phyloP scores from a whole-genome alignment of 1,140 invertebrate species.

The Eriocheir sinensis region DNA sequence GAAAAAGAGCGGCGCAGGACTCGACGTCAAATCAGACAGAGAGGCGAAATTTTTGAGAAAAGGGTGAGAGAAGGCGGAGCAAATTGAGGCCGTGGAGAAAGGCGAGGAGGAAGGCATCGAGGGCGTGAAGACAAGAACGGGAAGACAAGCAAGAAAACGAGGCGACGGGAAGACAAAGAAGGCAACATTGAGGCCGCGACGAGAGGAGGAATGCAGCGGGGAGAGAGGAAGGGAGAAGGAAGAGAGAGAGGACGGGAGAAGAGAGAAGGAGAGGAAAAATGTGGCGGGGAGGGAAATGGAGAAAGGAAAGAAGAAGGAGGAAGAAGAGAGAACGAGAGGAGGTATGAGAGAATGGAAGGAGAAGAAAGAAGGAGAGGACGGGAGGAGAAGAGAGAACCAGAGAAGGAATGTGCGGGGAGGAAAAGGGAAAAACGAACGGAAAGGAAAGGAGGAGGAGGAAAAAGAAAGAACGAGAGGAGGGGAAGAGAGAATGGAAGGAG shows the following conservation, averaged over 20 bases:
- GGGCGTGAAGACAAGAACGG: background rate
- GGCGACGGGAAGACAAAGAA: slow-evolving; percentile 2
- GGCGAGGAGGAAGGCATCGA: background rate
- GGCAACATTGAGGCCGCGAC: background rate
- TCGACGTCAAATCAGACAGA: background rate
- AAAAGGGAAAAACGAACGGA: background rate
- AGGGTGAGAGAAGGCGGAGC: background rate
- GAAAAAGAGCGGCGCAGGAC: background rate
- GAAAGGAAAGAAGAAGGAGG: background rate
- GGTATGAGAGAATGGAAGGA: background rate
- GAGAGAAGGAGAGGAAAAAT: background rate
- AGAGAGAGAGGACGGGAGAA: background rate
- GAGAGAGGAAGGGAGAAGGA: background rate
- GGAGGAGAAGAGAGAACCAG: background rate
- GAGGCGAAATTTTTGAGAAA: slow-evolving; percentile 26
- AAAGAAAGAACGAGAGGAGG: background rate
- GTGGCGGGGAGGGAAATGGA: background rate
- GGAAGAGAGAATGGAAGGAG: background rate
- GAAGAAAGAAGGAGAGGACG: background rate
- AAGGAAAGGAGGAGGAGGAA: background rate
- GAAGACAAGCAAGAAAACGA: no score
- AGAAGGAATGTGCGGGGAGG: background rate
- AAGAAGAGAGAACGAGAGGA: background rate
- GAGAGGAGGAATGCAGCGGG: background rate
- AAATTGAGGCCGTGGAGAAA: background rate